Percentiles rank a stretch among this genome's conserved stretches.
phyloP scores from a whole-genome alignment of 2,797 vertebrate genomes.

The Cryptoblepharus egeriae region DNA sequence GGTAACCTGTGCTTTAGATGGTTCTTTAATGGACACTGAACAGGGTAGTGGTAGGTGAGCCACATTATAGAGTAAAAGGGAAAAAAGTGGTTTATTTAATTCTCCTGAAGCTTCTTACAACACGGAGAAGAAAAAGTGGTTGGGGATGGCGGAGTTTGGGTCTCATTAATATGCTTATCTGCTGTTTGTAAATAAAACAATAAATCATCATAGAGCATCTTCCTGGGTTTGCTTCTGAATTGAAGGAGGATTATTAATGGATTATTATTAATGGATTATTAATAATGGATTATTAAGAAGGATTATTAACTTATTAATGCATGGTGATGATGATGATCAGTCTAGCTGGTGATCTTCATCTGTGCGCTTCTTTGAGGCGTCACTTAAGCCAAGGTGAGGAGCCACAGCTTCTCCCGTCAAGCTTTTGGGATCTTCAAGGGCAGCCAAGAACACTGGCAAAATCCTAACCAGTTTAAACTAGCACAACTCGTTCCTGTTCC shows the following conservation, averaged over 20 bases:
- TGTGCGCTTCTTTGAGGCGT: fast-evolving
- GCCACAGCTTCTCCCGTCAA: background rate
- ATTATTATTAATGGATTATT: no score
- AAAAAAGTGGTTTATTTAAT: background rate
- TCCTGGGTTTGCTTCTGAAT: conserved; percentile 52
- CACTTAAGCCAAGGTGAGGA: no score
- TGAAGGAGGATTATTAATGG: conserved; percentile 26
- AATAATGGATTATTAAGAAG: no score
- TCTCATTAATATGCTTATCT: conserved; percentile 67
- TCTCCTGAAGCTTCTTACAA: background rate
- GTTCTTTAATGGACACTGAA: background rate
- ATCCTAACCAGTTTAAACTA: no score
- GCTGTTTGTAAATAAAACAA: conserved; percentile 76
- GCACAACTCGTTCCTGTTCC: no score
- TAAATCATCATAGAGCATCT: conserved; percentile 59
- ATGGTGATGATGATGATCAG: no score
- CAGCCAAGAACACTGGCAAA: background rate
- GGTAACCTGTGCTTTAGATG: background rate
- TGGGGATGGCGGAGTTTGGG: background rate
- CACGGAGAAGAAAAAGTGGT: no score
- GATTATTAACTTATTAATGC: no score
- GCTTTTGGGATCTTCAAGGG: background rate
- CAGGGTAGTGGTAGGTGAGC: background rate
- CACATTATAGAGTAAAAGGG: background rate
- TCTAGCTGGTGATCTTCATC: background rate